phyloP scores from a whole-genome alignment of 2,888 invertebrate genomes.

The Pseudanteris insignis region DNA sequence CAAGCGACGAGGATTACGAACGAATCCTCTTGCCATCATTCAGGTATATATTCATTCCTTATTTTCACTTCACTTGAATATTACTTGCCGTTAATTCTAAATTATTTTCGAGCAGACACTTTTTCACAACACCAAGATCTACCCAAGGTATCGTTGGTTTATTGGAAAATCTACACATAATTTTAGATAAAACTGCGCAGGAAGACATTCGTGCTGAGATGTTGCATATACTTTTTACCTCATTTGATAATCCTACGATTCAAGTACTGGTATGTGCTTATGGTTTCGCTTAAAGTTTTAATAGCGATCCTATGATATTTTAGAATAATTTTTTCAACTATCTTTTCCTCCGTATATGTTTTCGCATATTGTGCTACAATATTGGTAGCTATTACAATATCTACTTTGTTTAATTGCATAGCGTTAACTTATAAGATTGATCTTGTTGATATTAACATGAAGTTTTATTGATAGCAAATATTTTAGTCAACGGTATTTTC shows the following conservation, averaged over 20 bases:
- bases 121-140: slow-evolving; percentile 81
- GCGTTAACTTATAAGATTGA: too few relatives aligned
- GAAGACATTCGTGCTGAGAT: slow-evolving; percentile 84
- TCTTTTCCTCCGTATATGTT: too few relatives aligned
- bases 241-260: slow-evolving; percentile 87
- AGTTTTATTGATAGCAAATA: too few relatives aligned
- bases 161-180: slow-evolving; percentile 87
- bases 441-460: too few relatives aligned
- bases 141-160: slow-evolving; percentile 88
- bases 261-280: slow-evolving; percentile 95
- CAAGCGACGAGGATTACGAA: slow-evolving; percentile 81
- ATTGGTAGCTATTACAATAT: too few relatives aligned
- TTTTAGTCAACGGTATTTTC: too few relatives aligned
- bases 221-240: slow-evolving; percentile 84
- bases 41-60: slow-evolving; percentile 71
- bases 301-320: too few relatives aligned
- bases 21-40: slow-evolving; percentile 83
- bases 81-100: not conserved
- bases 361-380: too few relatives aligned
- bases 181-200: slow-evolving; percentile 85
- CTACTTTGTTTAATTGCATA: too few relatives aligned
- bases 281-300: too few relatives aligned
- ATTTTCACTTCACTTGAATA: not conserved
- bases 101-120: slow-evolving; percentile 68
- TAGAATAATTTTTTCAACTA: not conserved